Evolutionary conservation across 2,888 invertebrate genomes (phyloP).

Genomic region (Anagyrus pseudococci): DNA sequence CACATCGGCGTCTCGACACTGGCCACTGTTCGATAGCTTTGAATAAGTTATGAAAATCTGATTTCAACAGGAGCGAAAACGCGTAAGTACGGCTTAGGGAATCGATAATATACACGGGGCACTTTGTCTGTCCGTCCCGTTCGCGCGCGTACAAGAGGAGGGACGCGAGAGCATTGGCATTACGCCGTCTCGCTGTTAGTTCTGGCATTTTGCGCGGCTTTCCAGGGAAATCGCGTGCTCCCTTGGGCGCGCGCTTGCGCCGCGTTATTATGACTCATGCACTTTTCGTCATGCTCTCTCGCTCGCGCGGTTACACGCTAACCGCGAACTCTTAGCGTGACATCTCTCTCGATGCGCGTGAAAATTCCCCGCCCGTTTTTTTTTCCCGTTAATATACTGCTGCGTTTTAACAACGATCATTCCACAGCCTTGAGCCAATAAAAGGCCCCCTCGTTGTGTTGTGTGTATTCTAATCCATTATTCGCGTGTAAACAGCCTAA

Average conservation of each 20-base stretch:
- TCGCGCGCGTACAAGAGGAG: too few species aligned
- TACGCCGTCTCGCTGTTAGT: too few species aligned
- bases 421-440: neutral
- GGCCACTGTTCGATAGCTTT: constrained; percentile 22
- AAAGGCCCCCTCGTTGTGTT: neutral
- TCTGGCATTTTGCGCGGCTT: too few species aligned
- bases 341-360: neutral
- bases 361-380: too few species aligned
- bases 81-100: constrained; percentile 8
- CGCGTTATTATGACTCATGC: too few species aligned
- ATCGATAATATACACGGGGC: constrained; percentile 15
- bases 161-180: too few species aligned
- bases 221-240: too few species aligned
- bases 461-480: neutral
- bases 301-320: too few species aligned
- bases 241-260: neutral
- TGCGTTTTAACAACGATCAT: too few species aligned
- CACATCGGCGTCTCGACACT: too few species aligned
- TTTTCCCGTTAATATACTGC: too few species aligned
- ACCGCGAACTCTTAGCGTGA: neutral
- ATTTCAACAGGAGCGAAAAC: constrained; percentile 22
- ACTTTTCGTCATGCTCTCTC: too few species aligned
- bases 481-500: neutral
- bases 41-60: constrained; percentile 36
- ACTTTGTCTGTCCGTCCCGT: neutral